phyloP scores from a whole-genome alignment of 2,113 vertebrate species.

The Pimephales promelas region DNA sequence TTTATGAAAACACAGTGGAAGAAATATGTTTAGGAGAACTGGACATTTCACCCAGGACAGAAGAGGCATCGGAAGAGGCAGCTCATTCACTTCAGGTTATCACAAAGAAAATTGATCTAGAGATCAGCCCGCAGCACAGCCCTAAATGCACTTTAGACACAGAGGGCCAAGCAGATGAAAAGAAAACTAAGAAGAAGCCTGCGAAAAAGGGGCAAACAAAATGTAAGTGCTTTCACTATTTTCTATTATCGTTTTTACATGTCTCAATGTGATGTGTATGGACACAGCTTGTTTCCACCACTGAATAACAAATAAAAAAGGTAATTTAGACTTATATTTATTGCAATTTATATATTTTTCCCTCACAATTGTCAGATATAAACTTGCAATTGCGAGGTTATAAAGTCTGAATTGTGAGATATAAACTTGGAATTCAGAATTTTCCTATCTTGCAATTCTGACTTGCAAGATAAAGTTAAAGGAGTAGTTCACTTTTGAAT shows the following conservation, averaged over 20 bases:
- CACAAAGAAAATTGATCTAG: constrained; percentile 62
- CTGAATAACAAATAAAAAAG: too few species aligned
- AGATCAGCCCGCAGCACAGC: constrained; percentile 58
- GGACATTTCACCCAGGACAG: constrained; percentile 42
- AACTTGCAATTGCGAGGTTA: too few species aligned
- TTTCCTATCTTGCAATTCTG: too few species aligned
- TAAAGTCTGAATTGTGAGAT: too few species aligned
- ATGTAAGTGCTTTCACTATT: constrained; percentile 55
- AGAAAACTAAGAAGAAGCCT: constrained; percentile 67
- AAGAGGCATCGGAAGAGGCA: constrained; percentile 43
- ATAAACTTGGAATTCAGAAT: too few species aligned
- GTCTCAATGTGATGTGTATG: background rate
- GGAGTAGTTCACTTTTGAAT: too few species aligned
- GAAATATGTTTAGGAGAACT: constrained; percentile 72
- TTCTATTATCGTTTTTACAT: background rate
- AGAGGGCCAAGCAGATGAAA: constrained; percentile 48
- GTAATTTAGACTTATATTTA: too few species aligned
- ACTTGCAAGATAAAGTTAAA: too few species aligned
- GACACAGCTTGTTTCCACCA: too few species aligned
- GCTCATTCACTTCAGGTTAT: constrained; percentile 46
- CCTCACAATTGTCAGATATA: too few species aligned
- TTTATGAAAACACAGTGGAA: constrained; percentile 74
- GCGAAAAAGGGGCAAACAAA: constrained; percentile 66
- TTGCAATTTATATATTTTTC: too few species aligned
- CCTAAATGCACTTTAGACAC: constrained; percentile 44